A percentile compares a stretch with the other conserved stretches of the same genome.
phyloP scores from a whole-genome alignment of 2,113 vertebrate genomes.

The Varanus salvator region DNA sequence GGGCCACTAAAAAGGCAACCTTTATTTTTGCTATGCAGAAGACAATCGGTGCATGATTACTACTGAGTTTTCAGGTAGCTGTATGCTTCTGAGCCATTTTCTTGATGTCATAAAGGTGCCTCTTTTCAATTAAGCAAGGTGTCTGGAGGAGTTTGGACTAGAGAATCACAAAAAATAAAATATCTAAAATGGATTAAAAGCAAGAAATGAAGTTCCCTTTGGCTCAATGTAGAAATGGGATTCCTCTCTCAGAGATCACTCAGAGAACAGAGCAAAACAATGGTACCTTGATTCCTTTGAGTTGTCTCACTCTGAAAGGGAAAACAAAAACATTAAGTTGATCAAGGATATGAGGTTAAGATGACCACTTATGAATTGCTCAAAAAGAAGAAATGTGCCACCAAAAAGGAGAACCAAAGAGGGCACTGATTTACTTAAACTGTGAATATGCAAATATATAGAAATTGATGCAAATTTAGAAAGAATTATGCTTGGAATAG shows the following conservation, averaged over 20 bases:
- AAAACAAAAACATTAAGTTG: slow-evolving; percentile 23
- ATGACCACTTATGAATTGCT: too few species aligned
- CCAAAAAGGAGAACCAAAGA: too few species aligned
- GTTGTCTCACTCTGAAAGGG: slow-evolving; percentile 39
- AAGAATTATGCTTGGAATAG: too few species aligned
- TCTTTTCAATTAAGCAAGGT: slow-evolving; percentile 51
- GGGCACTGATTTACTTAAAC: too few species aligned
- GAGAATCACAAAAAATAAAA: slow-evolving; percentile 12
- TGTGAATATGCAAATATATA: too few species aligned
- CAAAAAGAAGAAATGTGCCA: too few species aligned
- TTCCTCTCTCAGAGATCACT: neutral
- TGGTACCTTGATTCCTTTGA: slow-evolving; percentile 13
- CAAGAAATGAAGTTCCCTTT: slow-evolving; percentile 25
- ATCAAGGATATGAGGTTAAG: neutral
- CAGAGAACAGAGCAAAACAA: slow-evolving; percentile 36
- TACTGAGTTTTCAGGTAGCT: slow-evolving; percentile 10
- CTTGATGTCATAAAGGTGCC: slow-evolving; percentile 21
- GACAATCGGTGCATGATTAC: slow-evolving; percentile 21
- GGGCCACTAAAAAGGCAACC: slow-evolving; percentile 33
- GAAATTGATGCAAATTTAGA: too few species aligned
- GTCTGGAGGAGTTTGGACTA: slow-evolving; percentile 28
- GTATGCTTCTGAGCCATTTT: slow-evolving; percentile 31
- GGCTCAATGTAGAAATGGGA: slow-evolving; percentile 13
- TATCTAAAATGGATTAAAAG: slow-evolving; percentile 20
- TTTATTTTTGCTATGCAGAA: slow-evolving; percentile 40